A percentile compares a stretch with the other conserved stretches of the same genome.
Evolutionary conservation across 1,140 invertebrate species (phyloP).

Genomic region (Oryctes rhinoceros): DNA sequence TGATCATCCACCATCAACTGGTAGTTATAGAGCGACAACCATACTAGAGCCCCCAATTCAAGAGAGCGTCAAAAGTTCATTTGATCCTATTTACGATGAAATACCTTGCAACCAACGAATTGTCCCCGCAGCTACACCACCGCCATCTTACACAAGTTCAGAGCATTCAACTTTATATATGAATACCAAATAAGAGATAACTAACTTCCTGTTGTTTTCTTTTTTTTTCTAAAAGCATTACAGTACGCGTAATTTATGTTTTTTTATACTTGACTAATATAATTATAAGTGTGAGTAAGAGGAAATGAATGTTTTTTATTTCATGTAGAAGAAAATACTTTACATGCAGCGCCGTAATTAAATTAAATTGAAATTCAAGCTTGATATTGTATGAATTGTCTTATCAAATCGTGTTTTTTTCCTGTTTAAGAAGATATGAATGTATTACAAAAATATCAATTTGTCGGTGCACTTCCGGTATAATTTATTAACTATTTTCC

Average conservation of each 20-base stretch:
- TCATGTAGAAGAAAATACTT: too few relatives aligned
- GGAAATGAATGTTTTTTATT: neutral
- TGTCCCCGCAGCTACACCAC: neutral
- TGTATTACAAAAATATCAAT: neutral
- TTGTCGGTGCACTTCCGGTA: neutral
- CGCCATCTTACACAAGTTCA: neutral
- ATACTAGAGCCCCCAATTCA: conserved; percentile 46
- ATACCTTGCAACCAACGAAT: conserved; percentile 47
- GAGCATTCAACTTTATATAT: conserved; percentile 29
- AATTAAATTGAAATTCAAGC: too few relatives aligned
- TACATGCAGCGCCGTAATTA: too few relatives aligned
- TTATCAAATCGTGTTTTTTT: neutral
- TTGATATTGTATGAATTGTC: too few relatives aligned
- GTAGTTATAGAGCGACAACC: conserved; percentile 54
- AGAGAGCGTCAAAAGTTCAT: neutral
- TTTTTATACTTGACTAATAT: neutral
- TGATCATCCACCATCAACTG: conserved; percentile 57
- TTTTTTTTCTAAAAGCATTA: neutral
- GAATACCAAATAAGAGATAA: conserved; percentile 40
- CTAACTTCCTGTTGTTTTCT: neutral
- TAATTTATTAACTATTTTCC: too few relatives aligned
- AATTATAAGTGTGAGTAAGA: neutral
- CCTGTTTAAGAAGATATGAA: conserved; percentile 3
- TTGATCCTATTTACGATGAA: conserved; percentile 57
- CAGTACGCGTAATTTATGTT: conserved; percentile 8